Percentiles rank a stretch among this genome's conserved stretches.
phyloP scores from a whole-genome alignment of 1,140 invertebrate genomes.

The Spodoptera litura region DNA sequence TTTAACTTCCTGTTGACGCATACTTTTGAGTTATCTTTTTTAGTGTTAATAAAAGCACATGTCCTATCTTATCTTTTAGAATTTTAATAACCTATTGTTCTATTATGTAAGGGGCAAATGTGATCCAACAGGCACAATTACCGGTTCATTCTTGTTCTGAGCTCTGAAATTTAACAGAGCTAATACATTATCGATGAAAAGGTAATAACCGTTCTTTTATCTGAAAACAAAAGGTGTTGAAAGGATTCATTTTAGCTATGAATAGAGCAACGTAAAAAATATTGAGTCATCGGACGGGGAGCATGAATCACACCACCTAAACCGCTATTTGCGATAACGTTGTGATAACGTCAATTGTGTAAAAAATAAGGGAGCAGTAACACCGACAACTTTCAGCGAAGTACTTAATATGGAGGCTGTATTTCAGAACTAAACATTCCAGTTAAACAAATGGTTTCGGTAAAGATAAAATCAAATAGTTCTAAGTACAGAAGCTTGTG shows the following conservation, averaged over 20 bases:
- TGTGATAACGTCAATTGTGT: conserved; percentile 57
- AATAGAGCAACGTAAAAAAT: conserved; percentile 48
- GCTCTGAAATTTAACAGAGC: not conserved
- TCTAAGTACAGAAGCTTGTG: conserved; percentile 67
- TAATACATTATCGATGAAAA: conserved; percentile 10
- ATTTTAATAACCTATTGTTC: not conserved
- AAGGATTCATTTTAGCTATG: conserved; percentile 2
- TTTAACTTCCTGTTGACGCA: no score
- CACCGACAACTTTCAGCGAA: conserved; percentile 54
- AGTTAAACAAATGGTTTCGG: conserved; percentile 46
- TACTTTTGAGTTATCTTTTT: not conserved
- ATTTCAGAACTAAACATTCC: conserved; percentile 25
- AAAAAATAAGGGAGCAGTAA: conserved; percentile 53
- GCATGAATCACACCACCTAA: conserved; percentile 68
- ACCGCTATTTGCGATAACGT: conserved; percentile 70
- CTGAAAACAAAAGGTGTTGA: conserved; percentile 6
- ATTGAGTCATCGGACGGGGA: conserved; percentile 62
- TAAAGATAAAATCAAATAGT: conserved; percentile 57
- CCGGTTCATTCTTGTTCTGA: not conserved
- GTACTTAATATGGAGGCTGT: conserved; percentile 27
- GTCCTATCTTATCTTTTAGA: no score
- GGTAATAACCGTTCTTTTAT: conserved; percentile 5
- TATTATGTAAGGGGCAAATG: not conserved
- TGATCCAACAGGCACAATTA: not conserved
- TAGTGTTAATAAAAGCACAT: no score